phyloP scores from a whole-genome alignment of 2,113 vertebrate genomes.

The Loxodonta africana region DNA sequence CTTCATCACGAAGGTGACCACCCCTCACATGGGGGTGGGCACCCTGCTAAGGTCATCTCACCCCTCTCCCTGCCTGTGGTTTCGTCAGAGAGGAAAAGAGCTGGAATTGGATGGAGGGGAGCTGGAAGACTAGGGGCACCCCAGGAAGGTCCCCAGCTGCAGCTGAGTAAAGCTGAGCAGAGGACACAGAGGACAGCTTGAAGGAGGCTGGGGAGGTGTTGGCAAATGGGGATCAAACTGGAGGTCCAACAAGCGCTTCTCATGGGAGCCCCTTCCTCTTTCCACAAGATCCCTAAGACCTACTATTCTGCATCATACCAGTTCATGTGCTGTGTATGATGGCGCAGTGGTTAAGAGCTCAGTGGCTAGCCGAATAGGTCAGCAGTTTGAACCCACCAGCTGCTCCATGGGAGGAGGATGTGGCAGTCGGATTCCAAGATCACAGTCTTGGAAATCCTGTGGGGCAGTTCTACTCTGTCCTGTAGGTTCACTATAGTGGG shows the following conservation, averaged over 20 bases:
- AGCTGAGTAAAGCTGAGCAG: not conserved
- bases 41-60: not conserved
- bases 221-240: not conserved
- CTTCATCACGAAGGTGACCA: not conserved
- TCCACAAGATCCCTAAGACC: not conserved
- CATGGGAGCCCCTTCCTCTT: not conserved
- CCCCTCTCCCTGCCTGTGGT: no score
- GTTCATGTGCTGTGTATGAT: not conserved
- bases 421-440: not conserved
- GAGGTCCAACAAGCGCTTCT: not conserved
- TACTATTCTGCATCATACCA: fast-evolving
- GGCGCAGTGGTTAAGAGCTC: not conserved
- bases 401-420: not conserved
- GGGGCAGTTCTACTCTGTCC: not conserved
- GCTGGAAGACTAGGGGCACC: not conserved
- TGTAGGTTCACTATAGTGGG: not conserved
- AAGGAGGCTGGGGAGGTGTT: not conserved
- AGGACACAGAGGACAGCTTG: not conserved
- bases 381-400: not conserved
- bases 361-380: not conserved
- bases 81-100: not conserved
- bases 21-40: not conserved
- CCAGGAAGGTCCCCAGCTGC: not conserved
- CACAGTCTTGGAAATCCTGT: not conserved
- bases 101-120: not conserved